phyloP scores from a whole-genome alignment of 2,888 invertebrate species.

The Pharmacophagus antenor region DNA sequence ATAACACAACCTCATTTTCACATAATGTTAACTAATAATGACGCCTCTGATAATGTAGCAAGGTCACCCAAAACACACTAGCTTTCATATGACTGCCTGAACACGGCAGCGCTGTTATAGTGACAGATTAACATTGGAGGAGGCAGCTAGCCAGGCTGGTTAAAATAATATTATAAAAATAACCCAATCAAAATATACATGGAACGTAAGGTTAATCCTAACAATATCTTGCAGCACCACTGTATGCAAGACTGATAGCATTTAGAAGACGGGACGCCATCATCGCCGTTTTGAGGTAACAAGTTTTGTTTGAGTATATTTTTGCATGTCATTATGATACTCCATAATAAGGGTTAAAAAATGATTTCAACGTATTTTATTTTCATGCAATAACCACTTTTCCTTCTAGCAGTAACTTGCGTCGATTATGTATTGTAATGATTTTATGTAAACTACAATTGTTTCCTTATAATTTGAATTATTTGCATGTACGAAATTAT shows the following conservation, averaged over 20 bases:
- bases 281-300: constrained; percentile 6
- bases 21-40: too few species aligned
- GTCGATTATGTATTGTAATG: constrained; percentile 21
- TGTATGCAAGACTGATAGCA: constrained; percentile 62
- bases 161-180: too few species aligned
- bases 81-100: too few species aligned
- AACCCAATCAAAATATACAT: background rate
- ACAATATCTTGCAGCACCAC: constrained; percentile 67
- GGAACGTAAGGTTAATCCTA: constrained; percentile 45
- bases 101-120: too few species aligned
- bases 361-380: constrained; percentile 1
- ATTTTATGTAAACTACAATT: background rate
- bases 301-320: background rate
- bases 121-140: too few species aligned
- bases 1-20: too few species aligned
- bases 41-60: too few species aligned
- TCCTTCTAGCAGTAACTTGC: constrained; percentile 17
- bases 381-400: constrained; percentile 47
- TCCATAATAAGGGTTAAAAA: background rate
- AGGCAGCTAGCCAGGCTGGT: too few species aligned
- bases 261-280: constrained; percentile 48
- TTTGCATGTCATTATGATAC: background rate
- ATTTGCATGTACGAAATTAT: too few species aligned
- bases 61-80: too few species aligned
- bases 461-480: too few species aligned